phyloP scores from a whole-genome alignment of 2,797 vertebrate genomes.

The Fundulus diaphanus region DNA sequence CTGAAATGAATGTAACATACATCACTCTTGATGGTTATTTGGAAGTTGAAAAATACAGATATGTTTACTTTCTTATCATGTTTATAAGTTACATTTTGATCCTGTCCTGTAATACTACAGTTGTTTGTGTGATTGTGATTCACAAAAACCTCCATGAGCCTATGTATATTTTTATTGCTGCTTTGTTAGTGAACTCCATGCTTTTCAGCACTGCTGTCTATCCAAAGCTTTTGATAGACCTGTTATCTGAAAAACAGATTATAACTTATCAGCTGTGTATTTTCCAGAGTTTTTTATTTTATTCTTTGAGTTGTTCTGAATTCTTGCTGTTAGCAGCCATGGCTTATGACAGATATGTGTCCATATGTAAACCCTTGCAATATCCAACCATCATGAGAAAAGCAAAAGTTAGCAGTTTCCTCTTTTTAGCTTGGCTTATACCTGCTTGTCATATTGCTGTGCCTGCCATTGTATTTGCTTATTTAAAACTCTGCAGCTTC shows the following conservation, averaged over 20 bases:
- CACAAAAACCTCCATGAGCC: slow-evolving; percentile 2
- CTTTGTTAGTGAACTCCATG: neutral
- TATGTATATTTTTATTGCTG: neutral
- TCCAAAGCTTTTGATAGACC: slow-evolving; percentile 3
- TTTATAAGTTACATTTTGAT: neutral
- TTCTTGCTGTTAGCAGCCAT: neutral
- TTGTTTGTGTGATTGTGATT: neutral
- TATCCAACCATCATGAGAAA: neutral
- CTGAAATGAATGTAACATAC: neutral
- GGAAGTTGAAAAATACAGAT: neutral
- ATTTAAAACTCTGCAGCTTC: neutral
- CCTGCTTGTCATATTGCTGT: neutral
- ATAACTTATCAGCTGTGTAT: neutral
- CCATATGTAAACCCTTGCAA: neutral
- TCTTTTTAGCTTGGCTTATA: neutral
- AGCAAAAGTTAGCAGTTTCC: neutral
- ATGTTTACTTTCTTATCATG: neutral
- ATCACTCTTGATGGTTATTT: neutral
- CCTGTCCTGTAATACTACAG: neutral
- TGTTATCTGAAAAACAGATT: neutral
- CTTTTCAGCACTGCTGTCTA: neutral
- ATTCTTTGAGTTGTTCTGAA: neutral
- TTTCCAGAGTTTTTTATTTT: neutral
- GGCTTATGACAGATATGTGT: neutral
- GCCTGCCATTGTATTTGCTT: neutral